phyloP scores from a whole-genome alignment of 1,140 invertebrate species.

The Calosoma granatense region DNA sequence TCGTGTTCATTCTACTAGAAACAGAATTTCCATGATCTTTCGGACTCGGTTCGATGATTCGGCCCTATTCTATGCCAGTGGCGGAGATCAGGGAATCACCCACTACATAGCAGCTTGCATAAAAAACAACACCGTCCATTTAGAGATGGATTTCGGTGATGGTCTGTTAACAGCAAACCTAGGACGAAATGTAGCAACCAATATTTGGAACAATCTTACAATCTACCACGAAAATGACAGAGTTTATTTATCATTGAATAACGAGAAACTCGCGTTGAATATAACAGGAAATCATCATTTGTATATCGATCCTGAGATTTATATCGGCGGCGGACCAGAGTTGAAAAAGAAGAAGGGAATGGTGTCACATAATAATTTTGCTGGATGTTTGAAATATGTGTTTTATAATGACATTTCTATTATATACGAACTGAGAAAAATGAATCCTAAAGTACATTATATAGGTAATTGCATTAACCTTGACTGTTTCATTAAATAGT shows the following conservation, averaged over 20 bases:
- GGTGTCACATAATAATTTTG: conserved; percentile 63
- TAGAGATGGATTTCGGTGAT: conserved; percentile 77
- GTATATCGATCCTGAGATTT: conserved; percentile 87
- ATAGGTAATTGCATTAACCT: conserved; percentile 38
- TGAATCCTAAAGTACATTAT: conserved; percentile 59
- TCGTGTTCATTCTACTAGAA: conserved; percentile 74
- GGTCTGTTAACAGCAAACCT: conserved; percentile 56
- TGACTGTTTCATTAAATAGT: background rate
- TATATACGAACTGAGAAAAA: conserved; percentile 72
- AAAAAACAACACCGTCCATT: conserved; percentile 62
- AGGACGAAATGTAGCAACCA: conserved; percentile 51
- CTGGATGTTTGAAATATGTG: conserved; percentile 81
- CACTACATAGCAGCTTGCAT: conserved; percentile 78
- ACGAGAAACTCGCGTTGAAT: conserved; percentile 53
- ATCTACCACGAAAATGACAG: conserved; percentile 65
- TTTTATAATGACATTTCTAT: conserved; percentile 89
- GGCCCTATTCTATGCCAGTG: conserved; percentile 76
- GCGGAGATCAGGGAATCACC: conserved; percentile 63
- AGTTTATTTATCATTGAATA: conserved; percentile 63
- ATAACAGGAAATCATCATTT: conserved; percentile 65
- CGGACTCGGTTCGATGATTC: conserved; percentile 82
- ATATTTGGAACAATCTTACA: conserved; percentile 84
- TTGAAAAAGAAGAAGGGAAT: conserved; percentile 64
- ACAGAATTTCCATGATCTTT: conserved; percentile 78
- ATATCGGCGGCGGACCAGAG: conserved; percentile 70